phyloP scores from a whole-genome alignment of 2,888 invertebrate species.

The Papilio elwesi region DNA sequence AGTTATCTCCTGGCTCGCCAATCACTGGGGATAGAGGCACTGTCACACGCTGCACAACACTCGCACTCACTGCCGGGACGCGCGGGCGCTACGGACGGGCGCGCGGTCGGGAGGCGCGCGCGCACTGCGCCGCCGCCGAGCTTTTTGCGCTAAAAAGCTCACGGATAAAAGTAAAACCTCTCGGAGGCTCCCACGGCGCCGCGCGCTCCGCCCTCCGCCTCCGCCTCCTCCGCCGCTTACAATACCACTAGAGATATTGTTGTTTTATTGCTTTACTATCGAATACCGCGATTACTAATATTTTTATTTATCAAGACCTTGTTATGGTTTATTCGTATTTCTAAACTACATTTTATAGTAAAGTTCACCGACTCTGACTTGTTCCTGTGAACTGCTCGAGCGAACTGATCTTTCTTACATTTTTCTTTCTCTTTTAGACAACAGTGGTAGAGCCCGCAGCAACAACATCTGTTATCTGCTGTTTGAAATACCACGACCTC shows the following conservation, averaged over 20 bases:
- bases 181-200: conserved; percentile 65
- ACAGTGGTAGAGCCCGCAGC: too few species aligned
- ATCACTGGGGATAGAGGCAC: conserved; percentile 48
- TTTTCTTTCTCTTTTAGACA: too few species aligned
- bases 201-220: conserved; percentile 35
- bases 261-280: conserved; percentile 11
- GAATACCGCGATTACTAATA: conserved; percentile 1
- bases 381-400: too few species aligned
- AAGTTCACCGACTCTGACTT: too few species aligned
- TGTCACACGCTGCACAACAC: conserved; percentile 42
- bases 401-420: too few species aligned
- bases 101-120: conserved; percentile 58
- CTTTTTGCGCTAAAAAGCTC: conserved; percentile 73
- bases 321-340: too few species aligned
- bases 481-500: too few species aligned
- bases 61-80: conserved; percentile 29
- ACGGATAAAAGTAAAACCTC: conserved; percentile 65
- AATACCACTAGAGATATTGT: not conserved
- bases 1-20: conserved; percentile 58
- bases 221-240: conserved; percentile 15
- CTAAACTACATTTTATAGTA: too few species aligned
- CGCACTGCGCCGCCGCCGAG: conserved; percentile 66
- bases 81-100: conserved; percentile 28
- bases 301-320: not conserved
- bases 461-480: too few species aligned